Percentiles rank a stretch among this genome's conserved stretches.
These are phyloP conservation scores for Grallaria varia DNA, from an alignment of 2,113 vertebrate species.

Conservation along the genomic window DNA sequence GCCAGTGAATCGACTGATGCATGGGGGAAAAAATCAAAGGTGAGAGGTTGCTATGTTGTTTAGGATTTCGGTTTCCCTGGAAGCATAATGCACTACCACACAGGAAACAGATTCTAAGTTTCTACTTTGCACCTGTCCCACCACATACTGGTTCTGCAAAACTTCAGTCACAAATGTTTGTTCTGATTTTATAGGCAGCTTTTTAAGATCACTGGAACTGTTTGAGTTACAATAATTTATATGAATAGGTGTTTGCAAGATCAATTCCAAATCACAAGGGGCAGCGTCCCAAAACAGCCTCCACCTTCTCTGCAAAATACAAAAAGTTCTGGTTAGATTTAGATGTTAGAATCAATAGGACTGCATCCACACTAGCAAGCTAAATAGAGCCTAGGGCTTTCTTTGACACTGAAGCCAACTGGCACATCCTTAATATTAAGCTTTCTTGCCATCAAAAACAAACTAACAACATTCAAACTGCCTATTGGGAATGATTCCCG, in stretches of 20 bases:
- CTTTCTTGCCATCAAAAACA: slow-evolving; percentile 39
- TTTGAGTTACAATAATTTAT: neutral
- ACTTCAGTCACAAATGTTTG: neutral
- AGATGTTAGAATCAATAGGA: neutral
- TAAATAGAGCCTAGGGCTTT: slow-evolving; percentile 5
- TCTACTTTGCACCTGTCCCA: neutral
- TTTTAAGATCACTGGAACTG: neutral
- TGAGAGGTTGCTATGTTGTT: neutral
- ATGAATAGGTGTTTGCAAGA: neutral
- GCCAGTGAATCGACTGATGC: neutral
- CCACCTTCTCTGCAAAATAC: neutral
- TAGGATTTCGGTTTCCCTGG: neutral
- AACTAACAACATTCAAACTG: slow-evolving; percentile 19
- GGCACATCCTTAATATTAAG: slow-evolving; percentile 29
- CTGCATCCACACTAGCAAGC: neutral
- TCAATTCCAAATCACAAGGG: neutral
- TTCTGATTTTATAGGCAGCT: neutral
- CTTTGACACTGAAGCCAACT: slow-evolving; percentile 32
- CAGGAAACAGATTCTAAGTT: neutral
- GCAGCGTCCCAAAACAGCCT: neutral
- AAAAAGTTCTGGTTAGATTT: neutral
- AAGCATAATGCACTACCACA: accelerated
- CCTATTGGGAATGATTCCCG: slow-evolving; percentile 31
- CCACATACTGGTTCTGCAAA: neutral
- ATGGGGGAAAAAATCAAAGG: neutral